These are phyloP conservation scores for Eubucco bourcierii DNA, from an alignment of 2,113 vertebrate species.

Conservation along the genomic window DNA sequence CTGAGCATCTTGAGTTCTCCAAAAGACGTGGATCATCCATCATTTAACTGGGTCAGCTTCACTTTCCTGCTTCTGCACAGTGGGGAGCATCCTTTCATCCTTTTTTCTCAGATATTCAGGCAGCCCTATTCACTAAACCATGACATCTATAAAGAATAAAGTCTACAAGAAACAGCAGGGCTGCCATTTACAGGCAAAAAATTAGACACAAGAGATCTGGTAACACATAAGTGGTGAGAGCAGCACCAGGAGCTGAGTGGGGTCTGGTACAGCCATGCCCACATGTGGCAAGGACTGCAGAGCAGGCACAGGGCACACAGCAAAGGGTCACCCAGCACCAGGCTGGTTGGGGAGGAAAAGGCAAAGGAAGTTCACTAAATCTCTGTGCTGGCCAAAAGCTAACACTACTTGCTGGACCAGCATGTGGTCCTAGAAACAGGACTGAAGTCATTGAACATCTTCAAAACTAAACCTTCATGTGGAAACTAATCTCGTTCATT, in stretches of 20 bases:
- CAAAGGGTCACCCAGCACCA: background rate
- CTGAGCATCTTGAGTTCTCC: background rate
- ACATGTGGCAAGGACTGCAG: background rate
- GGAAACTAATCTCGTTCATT: background rate
- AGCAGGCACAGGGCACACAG: background rate
- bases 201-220: background rate
- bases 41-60: background rate
- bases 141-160: background rate
- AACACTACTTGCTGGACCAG: background rate
- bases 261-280: background rate
- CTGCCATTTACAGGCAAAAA: background rate
- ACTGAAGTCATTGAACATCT: background rate
- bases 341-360: rapidly evolving
- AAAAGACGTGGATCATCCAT: background rate
- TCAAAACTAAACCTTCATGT: background rate
- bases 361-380: background rate
- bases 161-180: background rate
- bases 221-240: background rate
- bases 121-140: background rate
- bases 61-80: background rate
- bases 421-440: background rate
- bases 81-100: background rate
- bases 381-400: background rate
- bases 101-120: background rate
- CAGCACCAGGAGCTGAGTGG: background rate